Conservation (phyloP, 23 tunicate genomes). For the Oikopleura vanhoeffeni region DNA sequence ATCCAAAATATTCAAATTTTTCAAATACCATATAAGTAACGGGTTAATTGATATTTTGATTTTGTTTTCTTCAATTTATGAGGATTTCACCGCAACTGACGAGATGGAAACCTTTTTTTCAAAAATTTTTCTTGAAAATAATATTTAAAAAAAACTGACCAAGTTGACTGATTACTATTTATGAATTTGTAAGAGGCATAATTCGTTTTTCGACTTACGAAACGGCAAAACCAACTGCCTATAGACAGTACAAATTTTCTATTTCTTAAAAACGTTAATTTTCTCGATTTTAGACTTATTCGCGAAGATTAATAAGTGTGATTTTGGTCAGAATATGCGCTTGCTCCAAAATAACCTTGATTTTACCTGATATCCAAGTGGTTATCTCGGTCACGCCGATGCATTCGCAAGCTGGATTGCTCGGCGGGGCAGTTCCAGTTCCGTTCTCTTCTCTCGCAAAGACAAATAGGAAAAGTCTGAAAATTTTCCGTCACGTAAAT, state of each 20-base stretch:
- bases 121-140: too few species aligned
- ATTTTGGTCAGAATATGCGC: conserved; percentile 55
- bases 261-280: not conserved
- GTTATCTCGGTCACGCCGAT: not conserved
- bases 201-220: not conserved
- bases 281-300: conserved; percentile 21
- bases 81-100: too few species aligned
- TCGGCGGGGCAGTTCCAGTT: too few species aligned
- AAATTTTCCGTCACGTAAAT: not conserved
- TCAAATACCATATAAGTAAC: too few species aligned
- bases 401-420: not conserved
- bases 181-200: not conserved
- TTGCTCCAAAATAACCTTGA: conserved; percentile 31
- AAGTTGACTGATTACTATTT: too few species aligned
- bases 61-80: too few species aligned
- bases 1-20: conserved; percentile 42
- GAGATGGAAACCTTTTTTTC: too few species aligned
- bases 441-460: not conserved
- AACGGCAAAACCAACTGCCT: not conserved
- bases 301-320: conserved; percentile 31
- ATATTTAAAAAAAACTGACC: not conserved
- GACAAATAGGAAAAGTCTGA: conserved; percentile 10
- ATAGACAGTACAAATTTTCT: not conserved
- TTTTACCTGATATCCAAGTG: not conserved
- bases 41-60: too few species aligned